Evolutionary conservation across 2,113 vertebrate genomes (phyloP), one percentile per base, ranked within the genome.

Genomic region (Otus sunia): DNA sequence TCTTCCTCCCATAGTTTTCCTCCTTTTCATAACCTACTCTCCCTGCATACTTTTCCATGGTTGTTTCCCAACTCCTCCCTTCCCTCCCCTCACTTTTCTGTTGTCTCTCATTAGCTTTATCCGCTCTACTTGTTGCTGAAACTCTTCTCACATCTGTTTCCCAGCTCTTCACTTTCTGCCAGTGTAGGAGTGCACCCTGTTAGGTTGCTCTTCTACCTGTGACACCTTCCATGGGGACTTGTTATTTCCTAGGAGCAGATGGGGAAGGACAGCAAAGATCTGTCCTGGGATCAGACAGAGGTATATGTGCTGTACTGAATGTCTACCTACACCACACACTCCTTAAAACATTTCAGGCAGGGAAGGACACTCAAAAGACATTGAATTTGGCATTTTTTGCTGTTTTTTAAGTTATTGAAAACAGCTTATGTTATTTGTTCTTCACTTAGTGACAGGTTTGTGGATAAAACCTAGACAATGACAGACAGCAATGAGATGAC

Each of bases 401-500:
- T 25, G 27, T 25, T 49, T 37, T n/a, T 1, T 0, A 41, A 75
- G 15, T 27, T 34, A 23, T 3, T 45, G 34, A 22, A 84, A 93
- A 64, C 5, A 8, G 30, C 25, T 75, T 6, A 16, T 8, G 7
- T 29, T 49, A 67, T 32, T 79, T 58, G 17, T 41, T 72, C 13
- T 75, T 36, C 41, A 53, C 47, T 63, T 53, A 17, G 58, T n/a
- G 82, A 56, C 43, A 88, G 23, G 41, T 80, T 90, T n/a, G 22
- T 6, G 62, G 67, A 76, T 19, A 49, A 86, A 86, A 79, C 29
- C 10, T 4, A 52, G 37, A 75, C 55, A 23, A 96, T 95, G 93
- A 77, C 74, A 27, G 84, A 96, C 25, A 63, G 59, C 32, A 83
- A 66, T 0, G 94, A 97, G 45, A 97, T 98, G 91, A 80, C 68